Evolutionary conservation across 2,797 vertebrate species (phyloP).

Genomic region (Borostomias antarcticus): DNA sequence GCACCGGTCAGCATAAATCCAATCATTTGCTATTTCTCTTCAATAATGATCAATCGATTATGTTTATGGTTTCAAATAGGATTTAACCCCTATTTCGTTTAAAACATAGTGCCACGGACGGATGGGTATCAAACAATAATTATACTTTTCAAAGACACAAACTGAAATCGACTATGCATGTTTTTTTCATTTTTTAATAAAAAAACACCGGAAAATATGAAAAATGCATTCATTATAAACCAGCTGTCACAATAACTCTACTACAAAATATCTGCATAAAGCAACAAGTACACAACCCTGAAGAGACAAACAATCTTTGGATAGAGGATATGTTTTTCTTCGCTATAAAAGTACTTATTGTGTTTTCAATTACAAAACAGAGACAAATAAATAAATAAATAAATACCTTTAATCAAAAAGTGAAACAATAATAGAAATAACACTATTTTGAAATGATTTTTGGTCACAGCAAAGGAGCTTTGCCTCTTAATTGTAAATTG

Average conservation of each 20-base stretch:
- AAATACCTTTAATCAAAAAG: constrained; percentile 47
- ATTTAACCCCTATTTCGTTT: too few relatives aligned
- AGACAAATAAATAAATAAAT: constrained; percentile 61
- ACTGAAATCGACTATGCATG: constrained; percentile 54
- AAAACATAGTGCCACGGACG: too few relatives aligned
- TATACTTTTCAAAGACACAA: neutral
- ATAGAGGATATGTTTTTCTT: constrained; percentile 86
- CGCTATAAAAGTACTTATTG: constrained; percentile 83
- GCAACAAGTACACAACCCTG: constrained; percentile 92
- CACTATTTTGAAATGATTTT: constrained; percentile 76
- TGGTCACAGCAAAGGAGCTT: constrained; percentile 85
- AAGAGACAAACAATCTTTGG: constrained; percentile 96
- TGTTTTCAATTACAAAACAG: constrained; percentile 83
- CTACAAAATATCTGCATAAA: constrained; percentile 98
- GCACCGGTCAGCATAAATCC: too few relatives aligned
- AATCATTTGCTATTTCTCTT: too few relatives aligned
- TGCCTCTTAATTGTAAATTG: constrained; percentile 32
- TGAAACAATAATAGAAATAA: constrained; percentile 54
- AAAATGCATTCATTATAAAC: constrained; percentile 91
- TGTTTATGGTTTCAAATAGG: too few relatives aligned
- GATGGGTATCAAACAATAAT: neutral
- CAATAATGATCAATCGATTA: too few relatives aligned
- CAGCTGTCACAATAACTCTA: constrained; percentile 88
- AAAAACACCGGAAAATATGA: constrained; percentile 91
- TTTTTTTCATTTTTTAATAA: constrained; percentile 88